These are phyloP conservation scores for Ctenodactylus gundi DNA, from an alignment of 2,113 vertebrate species.

Conservation along the genomic window DNA sequence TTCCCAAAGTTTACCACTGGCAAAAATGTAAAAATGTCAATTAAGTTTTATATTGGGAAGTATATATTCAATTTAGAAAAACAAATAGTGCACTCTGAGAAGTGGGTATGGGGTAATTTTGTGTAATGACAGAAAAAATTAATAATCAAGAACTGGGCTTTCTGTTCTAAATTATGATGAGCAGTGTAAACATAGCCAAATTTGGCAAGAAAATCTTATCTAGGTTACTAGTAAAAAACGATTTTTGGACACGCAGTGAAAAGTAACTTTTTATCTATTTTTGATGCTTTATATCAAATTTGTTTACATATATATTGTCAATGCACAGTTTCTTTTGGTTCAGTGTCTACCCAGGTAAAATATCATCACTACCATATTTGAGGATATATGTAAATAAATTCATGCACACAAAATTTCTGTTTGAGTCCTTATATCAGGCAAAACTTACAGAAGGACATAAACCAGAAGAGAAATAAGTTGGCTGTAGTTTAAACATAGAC, in stretches of 20 bases:
- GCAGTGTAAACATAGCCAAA: not conserved
- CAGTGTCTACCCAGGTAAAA: constrained; percentile 19
- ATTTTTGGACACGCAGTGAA: not conserved
- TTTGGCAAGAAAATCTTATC: not conserved
- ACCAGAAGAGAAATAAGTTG: not conserved
- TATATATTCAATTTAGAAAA: not conserved
- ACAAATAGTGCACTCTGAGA: not conserved
- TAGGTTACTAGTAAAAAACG: not conserved
- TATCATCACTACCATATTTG: not conserved
- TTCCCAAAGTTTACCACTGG: not conserved
- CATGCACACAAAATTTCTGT: not conserved
- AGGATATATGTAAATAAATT: not conserved
- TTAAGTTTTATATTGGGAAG: not conserved
- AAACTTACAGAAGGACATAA: not conserved
- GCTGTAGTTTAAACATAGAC: not conserved
- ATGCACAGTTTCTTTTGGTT: not conserved
- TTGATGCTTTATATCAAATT: not conserved
- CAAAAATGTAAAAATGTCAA: not conserved
- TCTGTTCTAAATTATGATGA: not conserved
- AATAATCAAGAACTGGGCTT: not conserved
- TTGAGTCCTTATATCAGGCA: not conserved
- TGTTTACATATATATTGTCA: not conserved
- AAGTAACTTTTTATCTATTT: not conserved
- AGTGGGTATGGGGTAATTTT: not conserved
- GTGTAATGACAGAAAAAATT: not conserved